Conservation (phyloP, 2,888 invertebrate species). For the Drosophila macrospina region DNA sequence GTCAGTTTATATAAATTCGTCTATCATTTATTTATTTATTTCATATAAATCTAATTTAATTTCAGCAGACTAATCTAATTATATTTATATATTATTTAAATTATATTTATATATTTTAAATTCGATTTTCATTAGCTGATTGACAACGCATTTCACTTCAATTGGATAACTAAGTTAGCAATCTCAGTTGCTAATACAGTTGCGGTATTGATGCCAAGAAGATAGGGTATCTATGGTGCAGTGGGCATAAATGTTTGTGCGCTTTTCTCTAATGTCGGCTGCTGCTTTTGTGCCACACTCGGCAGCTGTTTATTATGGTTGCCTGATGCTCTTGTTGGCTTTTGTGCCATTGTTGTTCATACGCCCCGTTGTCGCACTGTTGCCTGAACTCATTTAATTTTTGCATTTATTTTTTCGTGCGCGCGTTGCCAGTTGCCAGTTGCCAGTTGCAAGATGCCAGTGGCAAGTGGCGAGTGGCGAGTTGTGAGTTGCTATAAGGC, state of each 20-base stretch:
- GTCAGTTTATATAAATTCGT: too few species aligned
- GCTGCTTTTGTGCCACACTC: conserved; percentile 46
- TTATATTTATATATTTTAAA: too few species aligned
- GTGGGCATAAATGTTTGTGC: neutral
- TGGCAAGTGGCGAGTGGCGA: conserved; percentile 29
- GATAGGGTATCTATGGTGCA: neutral
- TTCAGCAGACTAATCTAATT: too few species aligned
- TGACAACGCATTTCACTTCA: neutral
- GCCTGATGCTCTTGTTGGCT: conserved; percentile 44
- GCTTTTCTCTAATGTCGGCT: neutral
- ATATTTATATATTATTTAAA: too few species aligned
- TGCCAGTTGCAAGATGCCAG: conserved; percentile 7
- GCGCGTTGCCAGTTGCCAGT: conserved; percentile 2
- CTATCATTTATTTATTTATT: too few species aligned
- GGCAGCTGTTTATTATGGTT: conserved; percentile 57
- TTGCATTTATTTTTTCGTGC: neutral
- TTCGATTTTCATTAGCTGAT: neutral
- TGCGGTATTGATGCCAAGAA: too few species aligned
- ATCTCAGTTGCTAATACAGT: too few species aligned
- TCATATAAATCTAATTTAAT: too few species aligned
- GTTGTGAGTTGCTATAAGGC: conserved; percentile 29
- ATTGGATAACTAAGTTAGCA: neutral
- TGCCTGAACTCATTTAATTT: conserved; percentile 66
- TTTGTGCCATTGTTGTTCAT: conserved; percentile 69
- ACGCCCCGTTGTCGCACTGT: conserved; percentile 62